A percentile compares a stretch with the other conserved stretches of the same genome.
Evolutionary conservation across 2,797 vertebrate genomes (phyloP).

Genomic region (Trachops cirrhosus): DNA sequence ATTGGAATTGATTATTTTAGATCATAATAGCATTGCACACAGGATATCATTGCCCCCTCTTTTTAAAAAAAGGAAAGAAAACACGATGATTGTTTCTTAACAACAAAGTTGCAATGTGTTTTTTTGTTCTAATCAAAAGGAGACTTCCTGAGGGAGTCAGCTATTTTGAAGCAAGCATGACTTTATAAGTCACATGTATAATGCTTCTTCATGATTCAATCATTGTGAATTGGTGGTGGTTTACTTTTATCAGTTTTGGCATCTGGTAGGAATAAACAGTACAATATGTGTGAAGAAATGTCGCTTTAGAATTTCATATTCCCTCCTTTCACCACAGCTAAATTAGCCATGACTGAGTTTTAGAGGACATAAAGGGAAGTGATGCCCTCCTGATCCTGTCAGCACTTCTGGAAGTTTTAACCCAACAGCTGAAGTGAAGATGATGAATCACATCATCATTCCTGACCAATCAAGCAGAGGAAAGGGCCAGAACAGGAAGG

Average conservation of each 20-base stretch:
- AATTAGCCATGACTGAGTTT: conserved; percentile 54
- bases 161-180: background rate
- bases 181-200: background rate
- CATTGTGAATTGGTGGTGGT: background rate
- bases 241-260: conserved; percentile 39
- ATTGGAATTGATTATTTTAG: background rate
- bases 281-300: background rate
- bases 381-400: conserved; percentile 44
- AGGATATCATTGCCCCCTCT: background rate
- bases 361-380: background rate
- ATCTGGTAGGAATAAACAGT: background rate
- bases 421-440: conserved; percentile 71
- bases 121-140: background rate
- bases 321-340: conserved; percentile 15
- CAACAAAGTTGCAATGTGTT: background rate
- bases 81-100: background rate
- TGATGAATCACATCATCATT: conserved; percentile 79
- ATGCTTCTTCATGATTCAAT: conserved; percentile 3
- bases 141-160: background rate
- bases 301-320: background rate
- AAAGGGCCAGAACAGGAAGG: conserved; percentile 41
- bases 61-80: background rate
- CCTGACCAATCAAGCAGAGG: conserved; percentile 75
- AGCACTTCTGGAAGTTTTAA: conserved; percentile 73
- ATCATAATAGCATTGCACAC: background rate